These are phyloP conservation scores for Callithrix jacchus DNA, from an alignment of 2,113 vertebrate species.

Conservation along the genomic window DNA sequence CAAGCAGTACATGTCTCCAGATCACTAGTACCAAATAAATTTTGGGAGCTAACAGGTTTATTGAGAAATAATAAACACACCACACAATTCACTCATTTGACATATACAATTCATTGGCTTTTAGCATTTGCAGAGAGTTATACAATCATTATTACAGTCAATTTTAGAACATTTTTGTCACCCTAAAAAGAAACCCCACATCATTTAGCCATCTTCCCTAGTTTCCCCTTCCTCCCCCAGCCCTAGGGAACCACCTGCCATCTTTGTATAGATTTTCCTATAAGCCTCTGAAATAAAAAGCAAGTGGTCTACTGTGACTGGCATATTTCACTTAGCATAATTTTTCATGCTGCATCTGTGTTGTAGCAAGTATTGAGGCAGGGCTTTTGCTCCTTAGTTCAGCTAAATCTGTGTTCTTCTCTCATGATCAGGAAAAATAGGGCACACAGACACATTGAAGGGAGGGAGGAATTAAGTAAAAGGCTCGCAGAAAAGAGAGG, in stretches of 20 bases:
- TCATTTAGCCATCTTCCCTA: too few species aligned
- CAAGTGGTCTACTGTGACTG: neutral
- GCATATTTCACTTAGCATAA: neutral
- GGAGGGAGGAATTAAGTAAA: too few species aligned
- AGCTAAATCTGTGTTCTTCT: too few species aligned
- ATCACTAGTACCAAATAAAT: neutral
- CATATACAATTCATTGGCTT: neutral
- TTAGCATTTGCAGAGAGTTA: too few species aligned
- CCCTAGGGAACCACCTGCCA: neutral
- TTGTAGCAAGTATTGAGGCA: neutral
- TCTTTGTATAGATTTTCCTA: neutral
- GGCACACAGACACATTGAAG: accelerated
- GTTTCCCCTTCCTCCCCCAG: too few species aligned
- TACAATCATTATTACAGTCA: too few species aligned
- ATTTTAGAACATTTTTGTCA: neutral
- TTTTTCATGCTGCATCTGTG: neutral
- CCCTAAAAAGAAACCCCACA: too few species aligned
- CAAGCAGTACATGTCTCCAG: too few species aligned
- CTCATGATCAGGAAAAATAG: too few species aligned
- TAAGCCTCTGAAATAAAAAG: neutral
- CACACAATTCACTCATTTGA: neutral
- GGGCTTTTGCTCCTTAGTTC: too few species aligned
- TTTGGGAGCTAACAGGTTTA: neutral
- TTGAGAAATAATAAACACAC: neutral
- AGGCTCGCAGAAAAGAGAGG: too few species aligned